A percentile compares a stretch with the other conserved stretches of the same genome.
phyloP scores from a whole-genome alignment of 2,888 invertebrate genomes.

The Mesorhabditis belari region DNA sequence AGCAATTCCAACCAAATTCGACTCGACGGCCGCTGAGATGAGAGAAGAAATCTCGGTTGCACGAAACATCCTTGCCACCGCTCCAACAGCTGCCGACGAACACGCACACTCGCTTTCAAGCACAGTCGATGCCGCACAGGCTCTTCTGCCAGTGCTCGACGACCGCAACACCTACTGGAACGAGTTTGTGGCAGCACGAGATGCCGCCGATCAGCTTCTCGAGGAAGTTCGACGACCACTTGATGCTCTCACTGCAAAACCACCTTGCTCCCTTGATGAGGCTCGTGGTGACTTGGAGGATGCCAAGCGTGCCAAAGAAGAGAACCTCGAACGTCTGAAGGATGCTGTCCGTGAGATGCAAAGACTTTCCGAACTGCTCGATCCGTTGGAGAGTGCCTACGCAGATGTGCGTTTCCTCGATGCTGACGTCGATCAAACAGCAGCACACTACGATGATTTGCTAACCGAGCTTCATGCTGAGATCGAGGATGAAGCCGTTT shows the following conservation, averaged over 20 bases:
- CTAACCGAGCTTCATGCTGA: conserved; percentile 20
- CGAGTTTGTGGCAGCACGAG: conserved; percentile 28
- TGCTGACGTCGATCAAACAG: conserved; percentile 34
- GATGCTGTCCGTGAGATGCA: conserved; percentile 22
- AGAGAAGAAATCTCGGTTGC: conserved; percentile 9
- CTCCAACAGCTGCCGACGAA: conserved; percentile 12
- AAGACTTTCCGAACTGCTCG: conserved; percentile 29
- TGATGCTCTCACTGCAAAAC: conserved; percentile 14
- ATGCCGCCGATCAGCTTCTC: conserved; percentile 25
- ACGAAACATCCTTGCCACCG: conserved; percentile 6
- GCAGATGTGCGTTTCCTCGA: conserved; percentile 41
- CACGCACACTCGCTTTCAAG: conserved; percentile 13
- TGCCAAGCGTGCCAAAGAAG: conserved; percentile 9
- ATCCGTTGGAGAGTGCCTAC: conserved; percentile 39
- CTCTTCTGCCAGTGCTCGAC: conserved; percentile 20
- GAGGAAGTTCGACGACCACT: conserved; percentile 19
- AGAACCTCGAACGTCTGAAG: conserved; percentile 14
- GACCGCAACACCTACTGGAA: conserved; percentile 23
- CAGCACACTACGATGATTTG: conserved; percentile 30
- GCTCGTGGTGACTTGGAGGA: conserved; percentile 14
- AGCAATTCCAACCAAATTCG: conserved; percentile 23
- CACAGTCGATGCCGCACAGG: conserved; percentile 16
- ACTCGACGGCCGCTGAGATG: conserved; percentile 16
- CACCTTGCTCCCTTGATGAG: conserved; percentile 10
- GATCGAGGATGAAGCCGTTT: conserved; percentile 23